Base-by-base conservation (phyloP, 2,888 invertebrate species). In the Coleophora deauratella region DNA sequence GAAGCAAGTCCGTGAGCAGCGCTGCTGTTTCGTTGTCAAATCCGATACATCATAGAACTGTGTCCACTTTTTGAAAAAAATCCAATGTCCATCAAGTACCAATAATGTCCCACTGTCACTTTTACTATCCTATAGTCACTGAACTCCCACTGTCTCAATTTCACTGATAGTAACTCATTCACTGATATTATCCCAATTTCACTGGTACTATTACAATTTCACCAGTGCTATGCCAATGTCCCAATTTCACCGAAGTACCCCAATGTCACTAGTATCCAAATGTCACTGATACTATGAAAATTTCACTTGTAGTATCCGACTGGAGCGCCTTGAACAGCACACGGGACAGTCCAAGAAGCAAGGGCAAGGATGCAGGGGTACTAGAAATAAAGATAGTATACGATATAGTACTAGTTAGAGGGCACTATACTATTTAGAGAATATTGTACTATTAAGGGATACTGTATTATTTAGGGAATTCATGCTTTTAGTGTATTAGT, bases 1-100 rank as follows among this genome's bases (percentile, higher is more conserved):
- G 47, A 42, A 41, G 49, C 47, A 52, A 54, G 53, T 31, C 31
- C 31, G 54, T 52, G 31, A 36, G 40, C 28, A 44, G 43, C 46
- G 50, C 43, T 50, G 56, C 52, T 46, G 54, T 43, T 45, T 41
- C 43, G 51, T 56, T 21, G 62, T 69, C 68, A 72, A 64, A 66
- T 68, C 66, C 69, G 60, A 54, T 55, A 59, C 68, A 69, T 68
- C 56, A 61, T 68, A 57, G 57, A 21, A 65, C 60, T 60, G 41
- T 58, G 57, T 62, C 60, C 55, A 54, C 61, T 59, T 21, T 21
- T 21, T 21, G 6, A 4, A 21, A 21, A 3, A 4, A 4, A 4
- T 21, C 21, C 21, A 21, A 6, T 21, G 21, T 21, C 21, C 21
- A 21, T 21, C 11, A 10, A 13, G 33, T 33, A 13, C 4, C 14